A percentile compares a stretch with the other conserved stretches of the same genome.
phyloP scores from a whole-genome alignment of 2,797 vertebrate species.

The Molossus molossus region DNA sequence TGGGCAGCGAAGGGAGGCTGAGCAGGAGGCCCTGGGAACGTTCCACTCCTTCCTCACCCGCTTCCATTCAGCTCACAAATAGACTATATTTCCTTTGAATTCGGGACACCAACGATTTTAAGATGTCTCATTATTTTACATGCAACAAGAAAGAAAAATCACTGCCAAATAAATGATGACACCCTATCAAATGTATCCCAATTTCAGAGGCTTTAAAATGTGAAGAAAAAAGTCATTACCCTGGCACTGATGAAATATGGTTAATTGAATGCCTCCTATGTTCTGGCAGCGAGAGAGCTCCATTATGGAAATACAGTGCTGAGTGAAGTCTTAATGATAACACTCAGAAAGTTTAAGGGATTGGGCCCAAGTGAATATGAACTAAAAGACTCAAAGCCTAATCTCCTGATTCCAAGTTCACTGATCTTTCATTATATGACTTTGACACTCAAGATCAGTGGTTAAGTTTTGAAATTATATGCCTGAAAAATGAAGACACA shows the following conservation, averaged over 20 bases:
- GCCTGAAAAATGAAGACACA: not conserved
- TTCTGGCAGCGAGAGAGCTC: not conserved
- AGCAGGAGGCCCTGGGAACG: not conserved
- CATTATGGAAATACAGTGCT: not conserved
- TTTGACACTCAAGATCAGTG: not conserved
- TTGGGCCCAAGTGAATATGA: not conserved
- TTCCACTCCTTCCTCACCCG: not conserved
- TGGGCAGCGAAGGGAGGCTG: not conserved
- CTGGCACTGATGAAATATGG: conserved; percentile 49
- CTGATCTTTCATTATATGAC: not conserved
- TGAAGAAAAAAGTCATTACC: not conserved
- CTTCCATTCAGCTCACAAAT: not conserved
- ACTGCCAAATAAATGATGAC: conserved; percentile 1
- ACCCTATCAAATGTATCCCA: conserved; percentile 7
- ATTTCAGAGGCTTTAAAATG: conserved; percentile 30
- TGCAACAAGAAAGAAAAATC: conserved; percentile 61
- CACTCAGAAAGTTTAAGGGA: not conserved
- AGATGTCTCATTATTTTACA: conserved; percentile 34
- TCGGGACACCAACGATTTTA: conserved; percentile 21
- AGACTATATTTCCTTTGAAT: not conserved
- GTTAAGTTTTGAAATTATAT: conserved; percentile 25
- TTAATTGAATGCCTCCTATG: not conserved
- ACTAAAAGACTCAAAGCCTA: not conserved
- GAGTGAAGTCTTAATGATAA: not conserved
- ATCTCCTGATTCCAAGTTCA: conserved; percentile 2